These are phyloP conservation scores for Acanthurus leucopareius DNA, from an alignment of 2,797 vertebrate genomes.

Conservation along the genomic window DNA sequence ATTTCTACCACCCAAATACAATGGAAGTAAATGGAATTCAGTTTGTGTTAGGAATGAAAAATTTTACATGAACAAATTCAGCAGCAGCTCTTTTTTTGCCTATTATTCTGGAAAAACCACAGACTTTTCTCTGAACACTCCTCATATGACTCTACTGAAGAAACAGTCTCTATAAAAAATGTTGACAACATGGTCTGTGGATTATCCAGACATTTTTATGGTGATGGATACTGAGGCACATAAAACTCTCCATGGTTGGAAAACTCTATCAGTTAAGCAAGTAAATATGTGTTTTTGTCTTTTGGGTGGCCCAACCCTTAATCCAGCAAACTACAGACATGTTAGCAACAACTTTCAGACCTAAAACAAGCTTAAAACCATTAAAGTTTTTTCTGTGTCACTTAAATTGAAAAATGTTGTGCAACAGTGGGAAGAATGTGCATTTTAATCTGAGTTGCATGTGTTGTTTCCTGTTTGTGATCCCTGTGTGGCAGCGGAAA, in stretches of 20 bases:
- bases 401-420: conserved; percentile 1
- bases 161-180: background rate
- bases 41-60: background rate
- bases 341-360: background rate
- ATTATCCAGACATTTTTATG: conserved; percentile 6
- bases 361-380: background rate
- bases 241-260: background rate
- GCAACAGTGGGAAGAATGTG: conserved; percentile 3
- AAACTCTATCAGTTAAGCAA: background rate
- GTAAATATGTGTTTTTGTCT: background rate
- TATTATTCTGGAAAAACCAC: background rate
- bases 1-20: background rate
- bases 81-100: background rate
- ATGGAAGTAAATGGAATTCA: background rate
- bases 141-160: background rate
- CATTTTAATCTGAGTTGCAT: conserved; percentile 13
- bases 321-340: background rate
- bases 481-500: conserved; percentile 58
- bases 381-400: background rate
- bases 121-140: background rate
- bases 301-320: background rate
- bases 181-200: conserved; percentile 1
- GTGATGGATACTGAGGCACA: too few relatives aligned
- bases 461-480: conserved; percentile 47
- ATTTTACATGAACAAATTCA: background rate